Evolutionary conservation across 2,113 vertebrate species (phyloP).

Genomic region (Setophaga coronata): DNA sequence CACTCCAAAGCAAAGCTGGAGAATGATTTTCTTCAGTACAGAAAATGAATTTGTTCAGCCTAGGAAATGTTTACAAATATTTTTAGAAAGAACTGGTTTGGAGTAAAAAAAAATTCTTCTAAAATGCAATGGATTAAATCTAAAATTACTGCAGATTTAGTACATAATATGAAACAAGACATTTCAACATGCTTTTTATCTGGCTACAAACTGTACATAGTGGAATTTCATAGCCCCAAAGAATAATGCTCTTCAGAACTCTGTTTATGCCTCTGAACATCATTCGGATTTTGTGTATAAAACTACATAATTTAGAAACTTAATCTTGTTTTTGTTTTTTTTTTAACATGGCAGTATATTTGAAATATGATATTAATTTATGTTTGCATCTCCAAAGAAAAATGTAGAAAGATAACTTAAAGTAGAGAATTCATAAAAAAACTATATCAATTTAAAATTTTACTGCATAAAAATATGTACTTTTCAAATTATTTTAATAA

Average conservation of each 20-base stretch:
- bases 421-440: slow-evolving; percentile 74
- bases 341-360: slow-evolving; percentile 75
- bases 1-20: slow-evolving; percentile 10
- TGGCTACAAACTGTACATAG: slow-evolving; percentile 47
- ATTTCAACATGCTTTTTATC: slow-evolving; percentile 39
- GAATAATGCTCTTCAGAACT: slow-evolving; percentile 67
- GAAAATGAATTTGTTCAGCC: slow-evolving; percentile 27
- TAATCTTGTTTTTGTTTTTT: slow-evolving; percentile 58
- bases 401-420: slow-evolving; percentile 81
- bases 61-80: slow-evolving; percentile 60
- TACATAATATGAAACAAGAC: slow-evolving; percentile 8
- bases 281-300: slow-evolving; percentile 70
- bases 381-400: slow-evolving; percentile 76
- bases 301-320: slow-evolving; percentile 76
- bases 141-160: slow-evolving; percentile 31
- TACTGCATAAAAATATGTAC: slow-evolving; percentile 83
- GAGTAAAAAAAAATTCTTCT: slow-evolving; percentile 45
- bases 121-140: slow-evolving; percentile 38
- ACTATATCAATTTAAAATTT: slow-evolving; percentile 75
- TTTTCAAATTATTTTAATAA: slow-evolving; percentile 84
- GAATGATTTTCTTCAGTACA: slow-evolving; percentile 5
- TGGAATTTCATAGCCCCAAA: slow-evolving; percentile 52
- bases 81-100: slow-evolving; percentile 43
- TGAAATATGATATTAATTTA: slow-evolving; percentile 75
- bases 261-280: slow-evolving; percentile 68